Evolutionary conservation across 2,888 invertebrate genomes (phyloP).

Genomic region (Pharmacophagus antenor): DNA sequence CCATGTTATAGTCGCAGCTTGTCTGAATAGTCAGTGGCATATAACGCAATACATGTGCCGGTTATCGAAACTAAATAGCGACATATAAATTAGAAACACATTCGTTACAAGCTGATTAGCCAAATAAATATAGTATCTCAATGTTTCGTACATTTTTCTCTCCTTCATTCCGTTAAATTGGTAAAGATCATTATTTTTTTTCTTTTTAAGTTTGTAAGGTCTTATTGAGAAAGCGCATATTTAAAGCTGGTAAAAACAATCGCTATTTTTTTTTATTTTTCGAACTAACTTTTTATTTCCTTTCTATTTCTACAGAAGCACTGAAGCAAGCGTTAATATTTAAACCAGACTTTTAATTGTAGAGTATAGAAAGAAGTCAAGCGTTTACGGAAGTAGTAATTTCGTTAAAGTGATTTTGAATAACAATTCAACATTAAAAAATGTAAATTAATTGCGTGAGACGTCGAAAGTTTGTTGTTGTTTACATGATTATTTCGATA

Average conservation of each 20-base stretch:
- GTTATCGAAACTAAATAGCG: not conserved
- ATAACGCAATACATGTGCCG: constrained; percentile 13
- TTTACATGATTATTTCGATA: not conserved
- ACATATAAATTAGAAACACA: not conserved
- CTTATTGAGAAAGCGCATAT: constrained; percentile 7
- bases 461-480: not conserved
- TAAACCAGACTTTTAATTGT: constrained; percentile 39
- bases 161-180: constrained; percentile 39
- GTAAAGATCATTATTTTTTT: not conserved
- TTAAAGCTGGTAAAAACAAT: constrained; percentile 48
- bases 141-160: constrained; percentile 39
- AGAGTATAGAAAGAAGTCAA: constrained; percentile 36
- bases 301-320: constrained; percentile 66
- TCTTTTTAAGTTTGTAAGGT: not conserved
- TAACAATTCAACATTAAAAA: not conserved
- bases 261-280: constrained; percentile 55
- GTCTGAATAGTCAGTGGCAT: constrained; percentile 34
- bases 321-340: constrained; percentile 59
- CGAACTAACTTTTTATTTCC: constrained; percentile 41
- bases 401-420: constrained; percentile 1
- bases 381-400: constrained; percentile 25
- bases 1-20: constrained; percentile 30
- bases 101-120: constrained; percentile 40
- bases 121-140: not conserved
- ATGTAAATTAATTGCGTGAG: not conserved